A percentile compares a stretch with the other conserved stretches of the same genome.
These are phyloP conservation scores for Suncus etruscus DNA, from an alignment of 2,113 vertebrate genomes.

Conservation along the genomic window DNA sequence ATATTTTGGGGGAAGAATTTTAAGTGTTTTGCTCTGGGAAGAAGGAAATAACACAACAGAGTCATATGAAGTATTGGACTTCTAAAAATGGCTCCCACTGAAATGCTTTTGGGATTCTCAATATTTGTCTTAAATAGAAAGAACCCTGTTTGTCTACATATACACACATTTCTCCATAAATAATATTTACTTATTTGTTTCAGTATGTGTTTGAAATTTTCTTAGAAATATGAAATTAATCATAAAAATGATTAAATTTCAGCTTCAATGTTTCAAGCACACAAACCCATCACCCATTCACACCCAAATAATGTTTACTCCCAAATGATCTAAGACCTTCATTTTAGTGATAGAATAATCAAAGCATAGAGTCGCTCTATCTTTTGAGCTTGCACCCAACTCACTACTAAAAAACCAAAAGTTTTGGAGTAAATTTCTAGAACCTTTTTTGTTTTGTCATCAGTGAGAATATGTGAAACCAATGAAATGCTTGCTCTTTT, in stretches of 20 bases:
- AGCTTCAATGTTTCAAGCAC: conserved; percentile 7
- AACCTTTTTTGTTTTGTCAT: background rate
- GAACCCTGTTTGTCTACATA: background rate
- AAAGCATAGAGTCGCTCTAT: background rate
- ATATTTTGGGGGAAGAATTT: background rate
- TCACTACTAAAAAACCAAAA: background rate
- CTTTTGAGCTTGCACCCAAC: background rate
- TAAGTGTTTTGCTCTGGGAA: background rate
- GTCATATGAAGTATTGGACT: background rate
- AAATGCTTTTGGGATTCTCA: background rate
- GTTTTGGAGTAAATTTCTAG: background rate
- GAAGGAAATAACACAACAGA: background rate
- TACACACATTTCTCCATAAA: background rate
- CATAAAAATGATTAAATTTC: background rate
- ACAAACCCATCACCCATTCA: background rate
- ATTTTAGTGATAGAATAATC: background rate
- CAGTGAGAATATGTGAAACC: background rate
- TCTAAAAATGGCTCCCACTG: background rate
- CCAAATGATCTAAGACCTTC: background rate
- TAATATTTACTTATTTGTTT: conserved; percentile 6
- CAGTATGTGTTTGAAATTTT: background rate
- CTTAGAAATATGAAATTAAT: conserved; percentile 16
- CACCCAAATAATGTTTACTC: background rate
- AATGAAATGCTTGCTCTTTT: background rate
- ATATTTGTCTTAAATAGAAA: background rate